Evolutionary conservation across 2,113 vertebrate species (phyloP).

Genomic region (Merops nubicus): DNA sequence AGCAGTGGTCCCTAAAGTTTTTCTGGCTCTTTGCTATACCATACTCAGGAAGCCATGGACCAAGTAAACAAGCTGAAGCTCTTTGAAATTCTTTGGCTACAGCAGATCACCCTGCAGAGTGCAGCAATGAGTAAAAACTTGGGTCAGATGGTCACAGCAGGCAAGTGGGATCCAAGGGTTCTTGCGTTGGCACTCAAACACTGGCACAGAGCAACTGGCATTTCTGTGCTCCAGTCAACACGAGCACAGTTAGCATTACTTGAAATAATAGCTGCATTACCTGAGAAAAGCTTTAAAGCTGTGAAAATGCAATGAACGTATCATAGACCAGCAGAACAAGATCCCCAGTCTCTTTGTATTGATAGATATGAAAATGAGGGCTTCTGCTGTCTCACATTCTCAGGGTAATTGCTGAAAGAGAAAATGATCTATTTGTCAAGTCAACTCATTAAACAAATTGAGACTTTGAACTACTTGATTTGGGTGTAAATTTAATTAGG

Average conservation of each 20-base stretch:
- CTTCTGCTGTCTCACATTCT: neutral
- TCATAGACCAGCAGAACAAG: neutral
- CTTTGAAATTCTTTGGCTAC: neutral
- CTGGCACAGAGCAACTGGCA: neutral
- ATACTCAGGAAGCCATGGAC: neutral
- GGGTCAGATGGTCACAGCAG: slow-evolving; percentile 26
- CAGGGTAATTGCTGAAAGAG: neutral
- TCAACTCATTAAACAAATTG: slow-evolving; percentile 34
- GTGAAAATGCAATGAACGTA: neutral
- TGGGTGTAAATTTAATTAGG: slow-evolving; percentile 27
- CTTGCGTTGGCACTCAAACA: neutral
- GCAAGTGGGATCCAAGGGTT: neutral
- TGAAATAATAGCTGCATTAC: neutral
- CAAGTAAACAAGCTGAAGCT: neutral
- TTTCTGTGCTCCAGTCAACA: neutral
- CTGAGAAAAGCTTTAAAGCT: neutral
- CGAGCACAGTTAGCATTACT: neutral
- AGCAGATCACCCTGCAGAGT: neutral
- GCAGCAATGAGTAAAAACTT: neutral
- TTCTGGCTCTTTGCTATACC: neutral
- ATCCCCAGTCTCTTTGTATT: neutral
- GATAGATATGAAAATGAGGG: neutral
- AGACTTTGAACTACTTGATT: slow-evolving; percentile 33
- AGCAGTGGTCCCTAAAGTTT: neutral
- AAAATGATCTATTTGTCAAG: neutral